Evolutionary conservation across 2,888 invertebrate genomes (phyloP).

Genomic region (Agrotis exclamationis): DNA sequence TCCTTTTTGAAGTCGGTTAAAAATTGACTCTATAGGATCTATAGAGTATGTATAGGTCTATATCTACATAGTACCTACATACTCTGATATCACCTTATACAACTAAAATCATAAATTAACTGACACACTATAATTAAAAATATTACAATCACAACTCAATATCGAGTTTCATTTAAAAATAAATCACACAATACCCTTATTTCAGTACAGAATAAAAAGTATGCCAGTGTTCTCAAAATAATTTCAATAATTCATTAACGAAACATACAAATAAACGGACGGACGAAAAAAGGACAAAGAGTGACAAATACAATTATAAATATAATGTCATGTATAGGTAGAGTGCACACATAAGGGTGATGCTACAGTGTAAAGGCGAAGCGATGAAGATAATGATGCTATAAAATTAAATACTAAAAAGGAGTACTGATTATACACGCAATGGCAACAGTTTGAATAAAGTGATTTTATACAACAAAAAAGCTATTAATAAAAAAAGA

Average conservation of each 20-base stretch:
- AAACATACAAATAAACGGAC: constrained; percentile 64
- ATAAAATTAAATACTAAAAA: neutral
- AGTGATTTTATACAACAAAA: too few species aligned
- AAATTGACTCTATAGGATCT: neutral
- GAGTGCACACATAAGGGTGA: constrained; percentile 4
- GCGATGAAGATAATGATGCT: neutral
- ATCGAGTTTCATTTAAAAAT: constrained; percentile 30
- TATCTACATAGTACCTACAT: too few species aligned
- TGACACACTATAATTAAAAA: constrained; percentile 6
- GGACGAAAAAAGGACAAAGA: constrained; percentile 62
- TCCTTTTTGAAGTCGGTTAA: too few species aligned
- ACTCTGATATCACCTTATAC: neutral
- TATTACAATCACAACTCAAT: constrained; percentile 16
- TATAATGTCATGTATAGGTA: constrained; percentile 16
- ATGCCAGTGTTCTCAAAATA: constrained; percentile 61
- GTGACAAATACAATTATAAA: constrained; percentile 51
- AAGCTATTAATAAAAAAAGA: too few species aligned
- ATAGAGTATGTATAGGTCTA: too few species aligned
- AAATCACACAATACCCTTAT: constrained; percentile 12
- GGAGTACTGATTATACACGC: neutral
- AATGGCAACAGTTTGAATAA: neutral
- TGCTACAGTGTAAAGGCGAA: constrained; percentile 5
- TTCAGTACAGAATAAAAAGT: constrained; percentile 38
- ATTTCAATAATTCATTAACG: constrained; percentile 68
- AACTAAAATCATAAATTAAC: constrained; percentile 8